Percentiles rank a stretch among this genome's conserved stretches.
These are phyloP conservation scores for Malacoraja senta DNA, from an alignment of 2,797 vertebrate species.

Conservation along the genomic window DNA sequence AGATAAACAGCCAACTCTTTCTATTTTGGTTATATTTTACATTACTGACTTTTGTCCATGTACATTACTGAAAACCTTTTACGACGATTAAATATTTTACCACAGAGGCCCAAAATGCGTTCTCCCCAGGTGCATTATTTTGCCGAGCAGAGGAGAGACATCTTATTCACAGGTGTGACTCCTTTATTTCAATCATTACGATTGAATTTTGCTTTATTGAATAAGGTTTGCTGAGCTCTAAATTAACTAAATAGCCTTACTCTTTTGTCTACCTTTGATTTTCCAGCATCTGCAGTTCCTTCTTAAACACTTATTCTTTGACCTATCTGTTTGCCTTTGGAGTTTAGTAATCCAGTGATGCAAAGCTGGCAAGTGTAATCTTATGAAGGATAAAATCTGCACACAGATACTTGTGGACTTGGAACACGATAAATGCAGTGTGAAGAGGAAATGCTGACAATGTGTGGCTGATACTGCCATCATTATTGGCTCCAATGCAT, in stretches of 20 bases:
- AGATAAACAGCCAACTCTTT: no score
- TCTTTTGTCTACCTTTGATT: neutral
- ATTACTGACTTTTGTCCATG: neutral
- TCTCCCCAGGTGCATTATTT: neutral
- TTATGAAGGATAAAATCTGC: neutral
- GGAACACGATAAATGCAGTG: neutral
- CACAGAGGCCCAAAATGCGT: neutral
- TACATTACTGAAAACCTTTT: no score
- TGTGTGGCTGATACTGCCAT: neutral
- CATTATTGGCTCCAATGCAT: neutral
- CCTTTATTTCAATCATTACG: neutral
- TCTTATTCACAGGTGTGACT: neutral
- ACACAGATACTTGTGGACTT: neutral
- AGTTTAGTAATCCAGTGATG: neutral
- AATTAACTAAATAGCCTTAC: neutral
- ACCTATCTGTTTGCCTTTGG: neutral
- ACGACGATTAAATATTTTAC: neutral
- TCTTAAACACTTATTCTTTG: neutral
- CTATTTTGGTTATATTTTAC: neutral
- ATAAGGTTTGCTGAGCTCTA: neutral
- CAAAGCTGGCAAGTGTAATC: neutral
- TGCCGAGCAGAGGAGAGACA: neutral
- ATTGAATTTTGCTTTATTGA: neutral
- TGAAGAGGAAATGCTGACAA: neutral
- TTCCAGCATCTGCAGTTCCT: no score